Evolutionary conservation across 2,888 invertebrate genomes (phyloP).

Genomic region (Tenthredo scrophulariae): DNA sequence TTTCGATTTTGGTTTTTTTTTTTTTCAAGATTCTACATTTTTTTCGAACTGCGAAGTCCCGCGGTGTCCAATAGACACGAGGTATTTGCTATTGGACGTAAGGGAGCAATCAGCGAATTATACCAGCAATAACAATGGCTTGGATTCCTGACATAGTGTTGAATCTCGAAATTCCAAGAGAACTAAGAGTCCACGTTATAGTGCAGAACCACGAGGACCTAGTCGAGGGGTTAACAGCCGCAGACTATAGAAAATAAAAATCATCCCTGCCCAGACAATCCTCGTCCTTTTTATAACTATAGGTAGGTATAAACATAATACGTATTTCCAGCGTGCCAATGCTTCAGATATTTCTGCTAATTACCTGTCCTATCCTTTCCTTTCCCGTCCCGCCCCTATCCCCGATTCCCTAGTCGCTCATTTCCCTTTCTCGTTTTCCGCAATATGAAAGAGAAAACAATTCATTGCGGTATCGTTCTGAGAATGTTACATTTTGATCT

Average conservation of each 20-base stretch:
- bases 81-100: not conserved
- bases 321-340: constrained; percentile 57
- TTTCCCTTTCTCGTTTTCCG: not conserved
- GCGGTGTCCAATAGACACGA: not conserved
- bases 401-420: not conserved
- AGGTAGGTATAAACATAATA: constrained; percentile 38
- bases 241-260: constrained; percentile 38
- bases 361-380: constrained; percentile 58
- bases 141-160: constrained; percentile 52
- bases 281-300: constrained; percentile 18
- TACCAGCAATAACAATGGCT: constrained; percentile 47
- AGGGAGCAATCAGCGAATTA: constrained; percentile 46
- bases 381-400: not conserved
- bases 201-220: constrained; percentile 20
- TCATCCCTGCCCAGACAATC: constrained; percentile 38
- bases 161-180: constrained; percentile 34
- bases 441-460: constrained; percentile 1
- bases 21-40: not conserved
- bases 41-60: not conserved
- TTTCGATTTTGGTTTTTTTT: not conserved
- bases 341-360: constrained; percentile 66
- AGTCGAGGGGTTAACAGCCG: constrained; percentile 23
- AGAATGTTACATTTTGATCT: constrained; percentile 2
- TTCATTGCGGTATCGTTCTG: not conserved
- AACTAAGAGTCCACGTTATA: constrained; percentile 33